Evolutionary conservation across 2,113 vertebrate genomes (phyloP).

Genomic region (Euleptes europaea): DNA sequence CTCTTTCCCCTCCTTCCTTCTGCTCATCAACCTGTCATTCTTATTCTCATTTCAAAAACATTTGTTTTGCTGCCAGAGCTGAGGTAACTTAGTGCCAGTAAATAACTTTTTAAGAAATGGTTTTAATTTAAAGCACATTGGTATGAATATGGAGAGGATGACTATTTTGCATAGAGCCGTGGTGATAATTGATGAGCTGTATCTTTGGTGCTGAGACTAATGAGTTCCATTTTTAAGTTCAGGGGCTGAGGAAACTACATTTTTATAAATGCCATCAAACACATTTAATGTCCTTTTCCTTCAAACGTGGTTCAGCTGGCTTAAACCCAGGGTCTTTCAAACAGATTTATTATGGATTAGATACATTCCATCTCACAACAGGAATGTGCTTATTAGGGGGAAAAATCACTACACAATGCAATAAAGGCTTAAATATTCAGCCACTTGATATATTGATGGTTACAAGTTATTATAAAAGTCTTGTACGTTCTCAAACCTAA

Average conservation of each 20-base stretch:
- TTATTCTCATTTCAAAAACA: constrained; percentile 46
- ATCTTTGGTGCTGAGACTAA: constrained; percentile 52
- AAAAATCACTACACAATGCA: constrained; percentile 56
- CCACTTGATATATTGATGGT: constrained; percentile 47
- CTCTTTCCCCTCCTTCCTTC: background rate
- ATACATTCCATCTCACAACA: constrained; percentile 71
- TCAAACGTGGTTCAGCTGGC: constrained; percentile 73
- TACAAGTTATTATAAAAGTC: constrained; percentile 46
- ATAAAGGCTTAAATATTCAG: constrained; percentile 60
- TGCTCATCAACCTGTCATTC: constrained; percentile 11
- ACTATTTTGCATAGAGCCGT: constrained; percentile 10
- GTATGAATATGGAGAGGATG: constrained; percentile 44
- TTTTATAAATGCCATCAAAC: constrained; percentile 73
- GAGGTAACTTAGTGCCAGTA: constrained; percentile 31
- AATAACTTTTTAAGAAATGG: constrained; percentile 57
- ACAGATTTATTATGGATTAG: constrained; percentile 76
- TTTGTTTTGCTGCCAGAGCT: constrained; percentile 35
- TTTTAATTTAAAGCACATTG: constrained; percentile 44
- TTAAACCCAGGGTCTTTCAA: constrained; percentile 70
- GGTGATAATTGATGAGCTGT: constrained; percentile 58
- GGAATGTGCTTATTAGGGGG: constrained; percentile 75
- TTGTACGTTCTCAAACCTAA: constrained; percentile 34
- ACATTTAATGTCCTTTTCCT: constrained; percentile 73
- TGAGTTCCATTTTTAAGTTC: constrained; percentile 68
- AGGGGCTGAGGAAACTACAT: constrained; percentile 66